Evolutionary conservation across 2,797 vertebrate genomes (phyloP).

Genomic region (Coregonus sp.): DNA sequence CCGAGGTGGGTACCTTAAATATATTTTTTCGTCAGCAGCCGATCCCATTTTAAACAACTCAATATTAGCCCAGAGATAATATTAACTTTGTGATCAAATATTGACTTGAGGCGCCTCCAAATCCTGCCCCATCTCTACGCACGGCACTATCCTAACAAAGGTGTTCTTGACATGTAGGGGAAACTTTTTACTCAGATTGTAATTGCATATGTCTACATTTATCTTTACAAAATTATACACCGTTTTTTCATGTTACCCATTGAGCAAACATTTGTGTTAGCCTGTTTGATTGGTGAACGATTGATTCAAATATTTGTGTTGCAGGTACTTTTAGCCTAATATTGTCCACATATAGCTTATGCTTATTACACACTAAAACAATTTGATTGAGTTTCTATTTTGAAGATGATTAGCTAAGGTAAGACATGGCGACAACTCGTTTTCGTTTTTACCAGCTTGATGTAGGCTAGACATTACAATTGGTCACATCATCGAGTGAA

Average conservation of each 20-base stretch:
- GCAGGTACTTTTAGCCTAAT: slow-evolving; percentile 13
- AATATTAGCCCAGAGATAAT: slow-evolving; percentile 97
- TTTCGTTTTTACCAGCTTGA: not conserved
- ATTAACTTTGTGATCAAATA: slow-evolving; percentile 97
- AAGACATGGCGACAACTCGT: not conserved
- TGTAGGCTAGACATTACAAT: not conserved
- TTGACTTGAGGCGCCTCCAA: slow-evolving; percentile 96
- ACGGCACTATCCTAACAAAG: slow-evolving; percentile 88
- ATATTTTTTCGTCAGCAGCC: slow-evolving; percentile 76
- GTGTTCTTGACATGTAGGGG: slow-evolving; percentile 79
- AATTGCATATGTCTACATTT: slow-evolving; percentile 58
- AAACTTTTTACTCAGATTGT: slow-evolving; percentile 68
- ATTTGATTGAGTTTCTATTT: slow-evolving; percentile 14
- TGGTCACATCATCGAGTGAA: not conserved
- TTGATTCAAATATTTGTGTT: slow-evolving; percentile 50
- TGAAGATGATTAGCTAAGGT: slow-evolving; percentile 8
- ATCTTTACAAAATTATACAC: slow-evolving; percentile 47
- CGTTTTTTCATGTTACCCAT: slow-evolving; percentile 38
- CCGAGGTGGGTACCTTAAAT: slow-evolving; percentile 89
- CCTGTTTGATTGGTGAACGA: slow-evolving; percentile 40
- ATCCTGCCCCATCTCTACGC: slow-evolving; percentile 92
- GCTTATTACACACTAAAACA: slow-evolving; percentile 19
- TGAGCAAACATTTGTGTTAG: slow-evolving; percentile 47
- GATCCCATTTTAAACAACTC: slow-evolving; percentile 95
- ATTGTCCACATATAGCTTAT: not conserved